Percentiles rank a stretch among this genome's conserved stretches.
These are phyloP conservation scores for Trichogramma evanescens DNA, from an alignment of 2,888 invertebrate species.

Conservation along the genomic window DNA sequence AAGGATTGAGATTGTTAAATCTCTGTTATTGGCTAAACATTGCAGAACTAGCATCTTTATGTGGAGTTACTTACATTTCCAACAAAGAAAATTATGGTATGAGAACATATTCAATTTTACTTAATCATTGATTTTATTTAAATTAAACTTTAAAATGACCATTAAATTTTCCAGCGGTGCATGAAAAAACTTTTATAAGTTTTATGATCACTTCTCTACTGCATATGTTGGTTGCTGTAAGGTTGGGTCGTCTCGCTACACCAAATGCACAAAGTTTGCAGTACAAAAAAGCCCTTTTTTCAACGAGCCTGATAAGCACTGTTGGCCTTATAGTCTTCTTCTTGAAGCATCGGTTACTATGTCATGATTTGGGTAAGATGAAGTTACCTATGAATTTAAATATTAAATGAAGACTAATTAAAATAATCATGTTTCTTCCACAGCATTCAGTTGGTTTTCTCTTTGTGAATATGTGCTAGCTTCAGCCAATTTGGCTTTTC, in stretches of 20 bases:
- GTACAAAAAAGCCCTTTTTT: slow-evolving; percentile 68
- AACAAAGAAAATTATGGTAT: slow-evolving; percentile 93
- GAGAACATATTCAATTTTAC: slow-evolving; percentile 35
- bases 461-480: slow-evolving; percentile 89
- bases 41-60: slow-evolving; percentile 76
- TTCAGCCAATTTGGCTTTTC: slow-evolving; percentile 87
- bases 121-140: not conserved
- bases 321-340: slow-evolving; percentile 81
- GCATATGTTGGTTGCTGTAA: slow-evolving; percentile 73
- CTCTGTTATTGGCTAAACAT: slow-evolving; percentile 77
- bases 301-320: slow-evolving; percentile 70
- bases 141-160: not conserved
- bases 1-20: slow-evolving; percentile 56
- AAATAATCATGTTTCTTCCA: slow-evolving; percentile 11
- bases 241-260: slow-evolving; percentile 50
- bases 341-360: slow-evolving; percentile 79
- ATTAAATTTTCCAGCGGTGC: slow-evolving; percentile 61
- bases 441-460: slow-evolving; percentile 93
- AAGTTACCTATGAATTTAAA: not conserved
- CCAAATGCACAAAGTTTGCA: slow-evolving; percentile 45
- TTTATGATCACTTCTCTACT: slow-evolving; percentile 80
- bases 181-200: slow-evolving; percentile 84
- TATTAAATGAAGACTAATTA: not conserved
- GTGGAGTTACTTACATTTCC: slow-evolving; percentile 87
- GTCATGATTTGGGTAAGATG: slow-evolving; percentile 78